Conservation (phyloP, 2,113 vertebrate genomes). For the Fukomys damarensis region DNA sequence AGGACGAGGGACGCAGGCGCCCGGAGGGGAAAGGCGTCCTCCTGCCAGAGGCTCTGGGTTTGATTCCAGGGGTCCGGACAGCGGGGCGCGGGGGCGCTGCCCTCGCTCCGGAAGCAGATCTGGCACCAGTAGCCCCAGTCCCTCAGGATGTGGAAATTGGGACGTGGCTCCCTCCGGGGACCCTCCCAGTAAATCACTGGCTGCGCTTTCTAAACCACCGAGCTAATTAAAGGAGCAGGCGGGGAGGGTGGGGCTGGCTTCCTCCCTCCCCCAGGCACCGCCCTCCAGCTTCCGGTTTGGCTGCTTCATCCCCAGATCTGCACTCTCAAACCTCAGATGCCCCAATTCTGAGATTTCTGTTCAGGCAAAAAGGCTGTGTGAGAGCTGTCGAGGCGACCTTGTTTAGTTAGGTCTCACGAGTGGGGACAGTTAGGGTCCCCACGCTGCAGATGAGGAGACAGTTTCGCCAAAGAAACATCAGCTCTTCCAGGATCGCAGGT, state of each 20-base stretch:
- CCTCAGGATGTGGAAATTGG: slow-evolving; percentile 31
- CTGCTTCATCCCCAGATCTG: neutral
- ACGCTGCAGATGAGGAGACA: neutral
- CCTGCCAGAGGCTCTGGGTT: neutral
- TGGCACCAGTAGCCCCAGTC: neutral
- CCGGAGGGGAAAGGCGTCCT: neutral
- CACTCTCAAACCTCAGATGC: neutral
- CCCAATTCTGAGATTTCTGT: neutral
- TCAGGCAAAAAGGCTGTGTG: neutral
- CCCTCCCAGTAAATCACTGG: slow-evolving; percentile 59
- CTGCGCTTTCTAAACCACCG: neutral
- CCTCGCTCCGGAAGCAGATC: neutral
- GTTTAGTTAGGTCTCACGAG: neutral
- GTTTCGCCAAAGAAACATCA: neutral
- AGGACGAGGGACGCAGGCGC: neutral
- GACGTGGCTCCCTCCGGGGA: neutral
- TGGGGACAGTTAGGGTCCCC: neutral
- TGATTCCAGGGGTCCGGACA: neutral
- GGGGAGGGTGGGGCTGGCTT: neutral
- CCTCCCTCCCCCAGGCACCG: neutral
- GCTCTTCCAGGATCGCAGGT: neutral
- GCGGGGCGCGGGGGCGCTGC: no score
- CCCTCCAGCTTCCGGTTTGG: neutral
- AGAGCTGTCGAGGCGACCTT: no score
- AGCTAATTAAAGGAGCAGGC: slow-evolving; percentile 48